Conservation (phyloP, 2,113 vertebrate genomes). For the Telmatochromis bifrenatus region DNA sequence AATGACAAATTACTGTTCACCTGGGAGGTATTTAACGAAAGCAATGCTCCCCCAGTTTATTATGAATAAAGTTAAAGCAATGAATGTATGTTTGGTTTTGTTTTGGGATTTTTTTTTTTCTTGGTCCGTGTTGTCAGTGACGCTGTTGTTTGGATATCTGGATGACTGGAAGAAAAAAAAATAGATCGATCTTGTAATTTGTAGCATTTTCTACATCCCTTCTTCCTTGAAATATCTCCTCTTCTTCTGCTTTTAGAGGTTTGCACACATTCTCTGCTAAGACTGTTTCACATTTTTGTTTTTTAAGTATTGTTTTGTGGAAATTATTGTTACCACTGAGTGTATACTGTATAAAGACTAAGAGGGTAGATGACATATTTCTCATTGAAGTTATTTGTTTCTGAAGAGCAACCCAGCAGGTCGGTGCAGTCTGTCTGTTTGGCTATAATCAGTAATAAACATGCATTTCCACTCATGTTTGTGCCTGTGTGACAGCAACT, state of each 20-base stretch:
- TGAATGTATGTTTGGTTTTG: background rate
- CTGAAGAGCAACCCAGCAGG: background rate
- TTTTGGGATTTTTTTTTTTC: background rate
- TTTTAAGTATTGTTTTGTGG: background rate
- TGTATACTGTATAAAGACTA: background rate
- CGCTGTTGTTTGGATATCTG: background rate
- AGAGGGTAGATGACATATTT: background rate
- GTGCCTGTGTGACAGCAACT: background rate
- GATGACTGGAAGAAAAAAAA: background rate
- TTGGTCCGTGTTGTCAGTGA: background rate
- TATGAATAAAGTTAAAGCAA: background rate
- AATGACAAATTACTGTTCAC: too few relatives aligned
- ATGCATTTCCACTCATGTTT: conserved; percentile 8
- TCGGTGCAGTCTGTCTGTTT: background rate
- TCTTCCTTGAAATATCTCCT: background rate
- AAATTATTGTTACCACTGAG: background rate
- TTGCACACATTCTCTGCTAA: conserved; percentile 26
- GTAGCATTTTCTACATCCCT: background rate
- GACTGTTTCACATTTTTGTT: conserved; percentile 5
- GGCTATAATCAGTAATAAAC: conserved; percentile 55
- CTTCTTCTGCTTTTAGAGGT: background rate
- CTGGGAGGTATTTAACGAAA: background rate
- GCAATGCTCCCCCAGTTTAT: background rate
- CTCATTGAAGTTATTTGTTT: background rate
- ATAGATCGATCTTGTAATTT: background rate